phyloP scores from a whole-genome alignment of 1,140 invertebrate genomes.

The Ips typographus region DNA sequence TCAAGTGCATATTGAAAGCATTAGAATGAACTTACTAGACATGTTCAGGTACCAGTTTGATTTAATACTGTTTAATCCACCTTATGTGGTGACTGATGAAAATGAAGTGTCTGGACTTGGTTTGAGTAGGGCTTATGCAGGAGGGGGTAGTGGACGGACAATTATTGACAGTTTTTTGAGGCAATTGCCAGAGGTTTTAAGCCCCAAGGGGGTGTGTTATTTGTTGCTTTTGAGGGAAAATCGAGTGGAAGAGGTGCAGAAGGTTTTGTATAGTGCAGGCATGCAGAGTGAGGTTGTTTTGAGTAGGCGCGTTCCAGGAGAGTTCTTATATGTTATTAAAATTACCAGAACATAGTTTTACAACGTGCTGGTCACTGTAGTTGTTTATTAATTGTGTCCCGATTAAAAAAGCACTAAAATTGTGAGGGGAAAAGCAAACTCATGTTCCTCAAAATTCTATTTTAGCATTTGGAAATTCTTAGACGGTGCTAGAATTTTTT shows the following conservation, averaged over 20 bases:
- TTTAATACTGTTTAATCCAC: constrained; percentile 94
- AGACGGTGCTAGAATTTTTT: no score
- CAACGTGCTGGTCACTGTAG: neutral
- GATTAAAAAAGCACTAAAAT: no score
- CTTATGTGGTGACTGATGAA: constrained; percentile 88
- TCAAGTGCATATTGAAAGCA: constrained; percentile 61
- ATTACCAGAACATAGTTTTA: neutral
- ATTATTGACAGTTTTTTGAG: constrained; percentile 78
- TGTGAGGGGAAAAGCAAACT: no score
- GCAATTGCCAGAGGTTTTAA: constrained; percentile 68
- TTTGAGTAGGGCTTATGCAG: constrained; percentile 79
- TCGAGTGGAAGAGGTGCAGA: constrained; percentile 71
- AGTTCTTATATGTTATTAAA: constrained; percentile 57
- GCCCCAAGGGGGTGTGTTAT: constrained; percentile 76
- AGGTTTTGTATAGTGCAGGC: constrained; percentile 60
- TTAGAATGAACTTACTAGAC: constrained; percentile 69
- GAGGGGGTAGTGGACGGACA: constrained; percentile 74
- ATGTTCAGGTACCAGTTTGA: constrained; percentile 64
- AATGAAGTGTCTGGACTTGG: constrained; percentile 64
- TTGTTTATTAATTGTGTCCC: neutral
- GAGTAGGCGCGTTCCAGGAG: constrained; percentile 62
- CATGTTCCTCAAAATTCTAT: no score
- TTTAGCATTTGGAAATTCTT: no score
- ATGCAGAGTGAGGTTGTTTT: constrained; percentile 65
- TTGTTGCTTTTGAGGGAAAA: constrained; percentile 85